Conservation (phyloP, 1,140 invertebrate species). For the Leptinotarsa defecta region DNA sequence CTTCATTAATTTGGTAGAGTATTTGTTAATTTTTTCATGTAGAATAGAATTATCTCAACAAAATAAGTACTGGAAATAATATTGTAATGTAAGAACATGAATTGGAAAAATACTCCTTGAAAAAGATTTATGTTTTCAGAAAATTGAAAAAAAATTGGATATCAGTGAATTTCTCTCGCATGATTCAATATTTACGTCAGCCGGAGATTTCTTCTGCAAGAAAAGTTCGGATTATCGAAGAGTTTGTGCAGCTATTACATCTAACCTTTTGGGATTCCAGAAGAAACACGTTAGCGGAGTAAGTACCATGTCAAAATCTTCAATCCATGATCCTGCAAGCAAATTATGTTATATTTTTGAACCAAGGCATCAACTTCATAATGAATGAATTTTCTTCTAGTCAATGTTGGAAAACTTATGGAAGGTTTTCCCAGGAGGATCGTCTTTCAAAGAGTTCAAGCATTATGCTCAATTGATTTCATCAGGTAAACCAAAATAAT, state of each 20-base stretch:
- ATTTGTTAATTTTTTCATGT: no score
- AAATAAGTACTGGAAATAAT: no score
- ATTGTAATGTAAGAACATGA: no score
- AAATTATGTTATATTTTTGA: no score
- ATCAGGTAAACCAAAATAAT: slow-evolving; percentile 27
- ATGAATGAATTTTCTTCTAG: not conserved
- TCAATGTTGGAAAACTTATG: not conserved
- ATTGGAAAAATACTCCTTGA: no score
- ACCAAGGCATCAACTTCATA: no score
- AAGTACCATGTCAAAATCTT: not conserved
- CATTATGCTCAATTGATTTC: slow-evolving; percentile 34
- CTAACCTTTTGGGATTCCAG: not conserved
- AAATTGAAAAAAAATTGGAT: not conserved
- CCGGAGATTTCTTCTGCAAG: not conserved
- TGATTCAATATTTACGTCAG: not conserved
- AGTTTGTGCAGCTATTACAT: not conserved
- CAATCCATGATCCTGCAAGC: no score
- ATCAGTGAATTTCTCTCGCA: not conserved
- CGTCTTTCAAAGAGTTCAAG: slow-evolving; percentile 32
- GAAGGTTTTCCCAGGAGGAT: slow-evolving; percentile 24
- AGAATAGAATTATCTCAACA: no score
- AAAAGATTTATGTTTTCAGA: not conserved
- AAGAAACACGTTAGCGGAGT: not conserved
- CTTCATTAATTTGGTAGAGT: no score
- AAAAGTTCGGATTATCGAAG: not conserved